phyloP scores from a whole-genome alignment of 2,113 vertebrate genomes.

The Nannospalax galili region DNA sequence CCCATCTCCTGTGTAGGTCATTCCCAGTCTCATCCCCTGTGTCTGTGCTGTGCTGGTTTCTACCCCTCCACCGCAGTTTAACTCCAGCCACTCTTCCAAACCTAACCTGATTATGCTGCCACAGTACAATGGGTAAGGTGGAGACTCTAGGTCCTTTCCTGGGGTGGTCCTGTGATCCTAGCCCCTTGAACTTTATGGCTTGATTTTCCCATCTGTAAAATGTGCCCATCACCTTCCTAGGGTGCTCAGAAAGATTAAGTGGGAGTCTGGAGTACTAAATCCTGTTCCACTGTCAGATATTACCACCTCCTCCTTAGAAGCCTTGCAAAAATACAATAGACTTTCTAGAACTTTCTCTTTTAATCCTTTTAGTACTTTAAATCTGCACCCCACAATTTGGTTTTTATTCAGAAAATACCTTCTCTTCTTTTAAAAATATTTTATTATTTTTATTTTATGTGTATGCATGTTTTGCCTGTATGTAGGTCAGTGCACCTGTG shows the following conservation, averaged over 20 bases:
- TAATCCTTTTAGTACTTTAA: not conserved
- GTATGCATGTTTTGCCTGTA: too few relatives aligned
- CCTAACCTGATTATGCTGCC: rapidly evolving
- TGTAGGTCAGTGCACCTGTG: too few relatives aligned
- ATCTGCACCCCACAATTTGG: not conserved
- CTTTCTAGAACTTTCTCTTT: not conserved
- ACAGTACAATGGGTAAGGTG: rapidly evolving
- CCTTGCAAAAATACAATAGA: not conserved
- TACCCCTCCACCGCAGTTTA: too few relatives aligned
- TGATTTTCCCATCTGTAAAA: not conserved
- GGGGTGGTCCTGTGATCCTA: too few relatives aligned
- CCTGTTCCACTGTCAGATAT: not conserved
- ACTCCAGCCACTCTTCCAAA: not conserved
- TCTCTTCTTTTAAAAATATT: too few relatives aligned
- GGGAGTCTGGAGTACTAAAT: not conserved
- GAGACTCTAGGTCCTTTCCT: not conserved
- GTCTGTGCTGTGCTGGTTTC: not conserved
- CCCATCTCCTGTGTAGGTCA: not conserved
- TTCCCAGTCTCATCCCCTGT: not conserved
- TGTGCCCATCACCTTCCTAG: not conserved
- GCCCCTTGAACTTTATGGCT: not conserved
- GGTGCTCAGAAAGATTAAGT: not conserved
- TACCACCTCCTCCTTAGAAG: not conserved
- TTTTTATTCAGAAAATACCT: not conserved
- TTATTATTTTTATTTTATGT: too few relatives aligned